Evolutionary conservation across 2,888 invertebrate genomes (phyloP).

Genomic region (Limenitis camilla): DNA sequence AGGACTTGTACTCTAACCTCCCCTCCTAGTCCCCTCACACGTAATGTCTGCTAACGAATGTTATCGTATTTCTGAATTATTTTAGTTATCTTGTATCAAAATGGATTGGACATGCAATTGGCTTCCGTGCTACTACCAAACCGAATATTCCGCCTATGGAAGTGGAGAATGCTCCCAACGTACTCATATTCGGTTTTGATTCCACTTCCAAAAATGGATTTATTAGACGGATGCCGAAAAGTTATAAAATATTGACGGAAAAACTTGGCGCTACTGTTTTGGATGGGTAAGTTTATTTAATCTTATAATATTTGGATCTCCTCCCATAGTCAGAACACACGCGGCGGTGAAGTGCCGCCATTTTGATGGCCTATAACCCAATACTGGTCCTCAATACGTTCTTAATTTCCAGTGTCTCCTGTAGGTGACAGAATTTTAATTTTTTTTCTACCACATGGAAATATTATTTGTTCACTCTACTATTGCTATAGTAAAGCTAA

Average conservation of each 20-base stretch:
- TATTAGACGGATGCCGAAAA: slow-evolving; percentile 84
- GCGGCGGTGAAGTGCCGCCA: neutral
- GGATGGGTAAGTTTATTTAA: slow-evolving; percentile 73
- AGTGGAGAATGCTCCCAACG: slow-evolving; percentile 25
- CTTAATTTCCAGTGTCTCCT: no score
- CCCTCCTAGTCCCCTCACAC: no score
- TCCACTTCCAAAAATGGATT: slow-evolving; percentile 88
- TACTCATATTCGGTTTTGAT: slow-evolving; percentile 80
- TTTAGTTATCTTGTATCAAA: slow-evolving; percentile 27
- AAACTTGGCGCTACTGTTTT: slow-evolving; percentile 76
- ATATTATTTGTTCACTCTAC: no score
- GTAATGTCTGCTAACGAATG: no score
- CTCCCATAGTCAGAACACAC: neutral
- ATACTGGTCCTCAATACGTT: no score
- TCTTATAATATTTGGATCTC: neutral
- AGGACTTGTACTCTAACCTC: no score
- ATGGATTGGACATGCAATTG: slow-evolving; percentile 30
- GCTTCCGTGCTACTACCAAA: slow-evolving; percentile 27
- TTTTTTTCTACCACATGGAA: no score
- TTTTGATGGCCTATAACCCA: neutral
- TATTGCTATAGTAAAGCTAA: no score
- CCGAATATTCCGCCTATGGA: slow-evolving; percentile 21
- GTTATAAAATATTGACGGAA: slow-evolving; percentile 80
- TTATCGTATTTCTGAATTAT: no score
- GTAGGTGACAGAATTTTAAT: no score